phyloP scores from a whole-genome alignment of 2,888 invertebrate genomes.

The Troilus luridus region DNA sequence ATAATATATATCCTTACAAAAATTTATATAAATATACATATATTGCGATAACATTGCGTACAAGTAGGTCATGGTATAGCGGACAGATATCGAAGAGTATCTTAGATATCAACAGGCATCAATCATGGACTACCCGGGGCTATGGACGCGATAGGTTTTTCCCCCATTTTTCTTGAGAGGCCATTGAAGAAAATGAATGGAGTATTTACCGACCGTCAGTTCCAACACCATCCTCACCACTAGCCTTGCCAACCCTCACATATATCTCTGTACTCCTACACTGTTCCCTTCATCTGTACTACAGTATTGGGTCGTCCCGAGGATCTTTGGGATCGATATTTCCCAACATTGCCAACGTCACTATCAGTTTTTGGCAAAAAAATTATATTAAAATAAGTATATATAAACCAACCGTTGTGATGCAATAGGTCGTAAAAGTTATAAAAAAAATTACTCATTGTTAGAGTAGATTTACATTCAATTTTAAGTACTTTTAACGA shows the following conservation, averaged over 20 bases:
- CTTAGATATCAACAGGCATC: not conserved
- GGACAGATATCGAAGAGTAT: not conserved
- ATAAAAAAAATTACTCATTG: too few relatives aligned
- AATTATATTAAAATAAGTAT: too few relatives aligned
- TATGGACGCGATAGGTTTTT: not conserved
- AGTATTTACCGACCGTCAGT: constrained; percentile 33
- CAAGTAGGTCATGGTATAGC: not conserved
- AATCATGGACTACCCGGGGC: not conserved
- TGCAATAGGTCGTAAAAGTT: too few relatives aligned
- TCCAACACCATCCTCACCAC: not conserved
- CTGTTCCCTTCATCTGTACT: not conserved
- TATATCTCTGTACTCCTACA: not conserved
- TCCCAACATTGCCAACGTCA: too few relatives aligned
- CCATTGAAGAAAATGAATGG: constrained; percentile 40
- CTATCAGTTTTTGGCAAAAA: too few relatives aligned
- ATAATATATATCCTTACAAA: too few relatives aligned
- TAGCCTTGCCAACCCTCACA: not conserved
- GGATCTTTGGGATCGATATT: too few relatives aligned
- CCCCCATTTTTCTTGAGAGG: constrained; percentile 25
- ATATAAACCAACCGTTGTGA: too few relatives aligned
- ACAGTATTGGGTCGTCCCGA: not conserved
- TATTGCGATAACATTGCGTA: too few relatives aligned
- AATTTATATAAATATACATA: too few relatives aligned
- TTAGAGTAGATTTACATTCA: too few relatives aligned
- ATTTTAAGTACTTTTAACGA: too few relatives aligned